phyloP scores from a whole-genome alignment of 2,113 vertebrate genomes.

The Tor tambroides region DNA sequence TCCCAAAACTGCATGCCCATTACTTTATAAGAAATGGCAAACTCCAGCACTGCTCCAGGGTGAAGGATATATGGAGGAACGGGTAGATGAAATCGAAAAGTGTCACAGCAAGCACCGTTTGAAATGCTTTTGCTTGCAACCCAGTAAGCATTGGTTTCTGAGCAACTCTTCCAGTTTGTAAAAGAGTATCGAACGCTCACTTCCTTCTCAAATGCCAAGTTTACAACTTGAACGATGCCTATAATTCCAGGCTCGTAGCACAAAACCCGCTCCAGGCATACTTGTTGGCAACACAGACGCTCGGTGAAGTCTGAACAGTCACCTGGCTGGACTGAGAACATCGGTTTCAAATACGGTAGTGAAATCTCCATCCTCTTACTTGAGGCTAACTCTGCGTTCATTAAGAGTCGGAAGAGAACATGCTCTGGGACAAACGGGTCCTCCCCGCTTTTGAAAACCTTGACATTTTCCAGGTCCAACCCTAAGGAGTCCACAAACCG shows the following conservation, averaged over 20 bases:
- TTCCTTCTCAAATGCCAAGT: constrained; percentile 89
- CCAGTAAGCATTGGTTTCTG: constrained; percentile 85
- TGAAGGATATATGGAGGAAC: constrained; percentile 87
- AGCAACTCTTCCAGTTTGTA: constrained; percentile 83
- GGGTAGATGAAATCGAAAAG: constrained; percentile 89
- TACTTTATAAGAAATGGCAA: constrained; percentile 87
- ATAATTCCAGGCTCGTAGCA: constrained; percentile 87
- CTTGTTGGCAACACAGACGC: constrained; percentile 80
- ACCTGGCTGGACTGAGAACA: constrained; percentile 83
- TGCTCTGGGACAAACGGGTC: constrained; percentile 90
- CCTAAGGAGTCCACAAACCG: constrained; percentile 94
- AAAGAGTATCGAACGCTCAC: constrained; percentile 88
- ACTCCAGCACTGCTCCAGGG: constrained; percentile 85
- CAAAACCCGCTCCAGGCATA: constrained; percentile 88
- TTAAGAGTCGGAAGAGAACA: constrained; percentile 86
- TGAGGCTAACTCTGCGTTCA: constrained; percentile 86
- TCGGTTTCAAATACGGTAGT: constrained; percentile 86
- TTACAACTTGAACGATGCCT: constrained; percentile 87
- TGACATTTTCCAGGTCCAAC: constrained; percentile 88
- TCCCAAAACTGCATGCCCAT: constrained; percentile 89
- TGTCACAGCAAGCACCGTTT: constrained; percentile 74
- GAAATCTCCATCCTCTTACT: constrained; percentile 83
- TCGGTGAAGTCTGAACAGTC: constrained; percentile 80
- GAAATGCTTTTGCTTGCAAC: constrained; percentile 67
- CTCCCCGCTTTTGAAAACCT: constrained; percentile 85